Evolutionary conservation across 2,113 vertebrate species (phyloP).

Genomic region (Empidonax alnorum): DNA sequence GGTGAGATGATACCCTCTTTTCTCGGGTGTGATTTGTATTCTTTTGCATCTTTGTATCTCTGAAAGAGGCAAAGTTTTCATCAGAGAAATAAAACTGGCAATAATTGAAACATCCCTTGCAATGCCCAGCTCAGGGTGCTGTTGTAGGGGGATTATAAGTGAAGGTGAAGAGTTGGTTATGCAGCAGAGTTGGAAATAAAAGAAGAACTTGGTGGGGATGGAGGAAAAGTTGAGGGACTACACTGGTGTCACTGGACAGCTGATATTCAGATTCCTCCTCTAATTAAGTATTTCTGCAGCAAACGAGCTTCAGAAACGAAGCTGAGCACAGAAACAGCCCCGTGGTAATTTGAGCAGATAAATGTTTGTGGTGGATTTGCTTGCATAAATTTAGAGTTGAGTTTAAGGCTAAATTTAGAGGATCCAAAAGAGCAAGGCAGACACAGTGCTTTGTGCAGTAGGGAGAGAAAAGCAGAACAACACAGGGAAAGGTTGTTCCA

Average conservation of each 20-base stretch:
- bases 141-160: not conserved
- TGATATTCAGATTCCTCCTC: not conserved
- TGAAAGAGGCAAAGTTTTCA: not conserved
- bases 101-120: not conserved
- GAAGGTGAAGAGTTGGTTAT: not conserved
- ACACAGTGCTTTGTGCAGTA: not conserved
- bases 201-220: not conserved
- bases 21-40: not conserved
- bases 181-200: not conserved
- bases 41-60: not conserved
- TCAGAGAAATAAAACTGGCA: not conserved
- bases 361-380: not conserved
- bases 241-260: not conserved
- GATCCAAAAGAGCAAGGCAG: not conserved
- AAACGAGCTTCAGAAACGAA: not conserved
- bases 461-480: not conserved
- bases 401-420: conserved; percentile 27
- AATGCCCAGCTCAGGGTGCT: not conserved
- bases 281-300: not conserved
- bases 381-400: not conserved
- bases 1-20: conserved; percentile 77
- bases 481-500: not conserved
- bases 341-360: not conserved
- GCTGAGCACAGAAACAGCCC: not conserved
- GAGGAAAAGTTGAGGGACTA: not conserved